Percentiles rank a stretch among this genome's conserved stretches.
Conservation (phyloP, 2,888 invertebrate genomes). For the Aphidoletes aphidimyza region DNA sequence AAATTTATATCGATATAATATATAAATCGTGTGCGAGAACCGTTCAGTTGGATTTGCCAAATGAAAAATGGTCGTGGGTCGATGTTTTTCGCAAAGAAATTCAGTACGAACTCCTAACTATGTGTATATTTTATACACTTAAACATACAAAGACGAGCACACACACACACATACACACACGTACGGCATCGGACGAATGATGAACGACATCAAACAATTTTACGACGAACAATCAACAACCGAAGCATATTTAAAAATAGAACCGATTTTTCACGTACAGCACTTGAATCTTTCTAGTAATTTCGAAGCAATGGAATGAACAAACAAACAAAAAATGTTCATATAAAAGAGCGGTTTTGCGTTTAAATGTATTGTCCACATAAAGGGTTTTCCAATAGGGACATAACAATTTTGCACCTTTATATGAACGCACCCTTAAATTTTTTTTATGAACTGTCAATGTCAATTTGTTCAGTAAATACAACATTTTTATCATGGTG, state of each 20-base stretch:
- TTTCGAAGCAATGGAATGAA: constrained; percentile 33
- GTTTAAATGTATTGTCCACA: not conserved
- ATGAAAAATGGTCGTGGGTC: constrained; percentile 43
- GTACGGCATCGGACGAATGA: not conserved
- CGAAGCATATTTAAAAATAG: constrained; percentile 52
- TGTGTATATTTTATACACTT: not conserved
- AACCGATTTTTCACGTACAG: constrained; percentile 39
- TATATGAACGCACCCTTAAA: too few species aligned
- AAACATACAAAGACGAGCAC: not conserved
- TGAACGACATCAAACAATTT: constrained; percentile 22
- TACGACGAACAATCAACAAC: constrained; percentile 5
- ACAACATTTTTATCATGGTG: too few species aligned
- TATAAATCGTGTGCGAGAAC: not conserved
- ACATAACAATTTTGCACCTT: too few species aligned
- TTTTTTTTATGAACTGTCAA: too few species aligned
- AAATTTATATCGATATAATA: not conserved
- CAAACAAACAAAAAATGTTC: not conserved
- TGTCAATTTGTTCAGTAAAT: too few species aligned
- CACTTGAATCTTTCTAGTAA: constrained; percentile 43
- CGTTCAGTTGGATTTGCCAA: not conserved
- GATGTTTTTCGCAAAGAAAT: constrained; percentile 27
- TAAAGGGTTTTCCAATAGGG: not conserved
- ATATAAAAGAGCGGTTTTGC: not conserved
- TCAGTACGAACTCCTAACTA: not conserved
- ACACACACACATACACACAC: not conserved